phyloP scores from a whole-genome alignment of 2,888 invertebrate genomes.

The Chrysina gloriosa region DNA sequence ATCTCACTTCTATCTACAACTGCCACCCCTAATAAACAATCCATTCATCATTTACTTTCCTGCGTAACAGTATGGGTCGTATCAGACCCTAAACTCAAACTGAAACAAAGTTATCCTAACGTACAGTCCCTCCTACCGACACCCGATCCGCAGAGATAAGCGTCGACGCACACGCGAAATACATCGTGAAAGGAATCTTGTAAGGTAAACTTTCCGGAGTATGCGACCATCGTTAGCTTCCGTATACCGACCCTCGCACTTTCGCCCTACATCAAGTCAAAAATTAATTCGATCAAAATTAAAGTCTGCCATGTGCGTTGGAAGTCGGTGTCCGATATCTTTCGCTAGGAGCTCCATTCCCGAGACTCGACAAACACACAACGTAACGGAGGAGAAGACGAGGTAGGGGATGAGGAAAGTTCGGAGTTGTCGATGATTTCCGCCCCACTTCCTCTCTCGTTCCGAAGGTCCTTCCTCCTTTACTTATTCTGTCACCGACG shows the following conservation, averaged over 20 bases:
- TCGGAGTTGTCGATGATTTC: not conserved
- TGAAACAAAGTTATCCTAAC: constrained; percentile 24
- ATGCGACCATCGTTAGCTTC: not conserved
- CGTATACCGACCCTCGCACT: not conserved
- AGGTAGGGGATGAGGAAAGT: not conserved
- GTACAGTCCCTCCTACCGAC: not conserved
- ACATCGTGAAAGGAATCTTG: constrained; percentile 8
- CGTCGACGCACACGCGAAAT: constrained; percentile 17
- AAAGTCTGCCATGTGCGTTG: not conserved
- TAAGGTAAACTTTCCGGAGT: not conserved
- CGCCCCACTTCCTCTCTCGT: not conserved
- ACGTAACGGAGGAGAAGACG: not conserved
- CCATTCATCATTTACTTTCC: constrained; percentile 10
- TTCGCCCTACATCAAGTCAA: not conserved
- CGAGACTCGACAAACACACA: not conserved
- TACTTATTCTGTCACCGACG: not conserved
- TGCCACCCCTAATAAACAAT: not conserved
- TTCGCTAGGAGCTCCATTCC: not conserved
- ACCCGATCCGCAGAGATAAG: constrained; percentile 27
- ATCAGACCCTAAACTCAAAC: constrained; percentile 24
- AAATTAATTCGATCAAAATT: constrained; percentile 28
- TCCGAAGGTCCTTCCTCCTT: not conserved
- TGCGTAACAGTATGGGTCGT: not conserved
- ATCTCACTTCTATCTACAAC: not conserved
- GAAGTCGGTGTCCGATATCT: not conserved